These are phyloP conservation scores for Acropternis orthonyx DNA, from an alignment of 2,797 vertebrate species.

Conservation along the genomic window DNA sequence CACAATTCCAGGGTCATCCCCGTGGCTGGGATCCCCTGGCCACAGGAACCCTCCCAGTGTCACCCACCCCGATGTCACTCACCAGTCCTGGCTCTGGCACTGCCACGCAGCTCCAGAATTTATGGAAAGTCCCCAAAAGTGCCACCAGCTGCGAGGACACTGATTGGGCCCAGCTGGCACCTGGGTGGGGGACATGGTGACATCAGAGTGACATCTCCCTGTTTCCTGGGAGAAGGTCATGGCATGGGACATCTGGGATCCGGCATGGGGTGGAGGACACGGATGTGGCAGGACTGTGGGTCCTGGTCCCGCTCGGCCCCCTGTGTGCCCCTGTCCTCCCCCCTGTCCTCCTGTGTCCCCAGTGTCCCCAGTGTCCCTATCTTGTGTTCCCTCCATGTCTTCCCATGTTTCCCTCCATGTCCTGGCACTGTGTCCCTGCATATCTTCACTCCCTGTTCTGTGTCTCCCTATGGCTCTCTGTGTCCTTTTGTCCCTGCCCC, in stretches of 20 bases:
- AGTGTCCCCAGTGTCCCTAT: background rate
- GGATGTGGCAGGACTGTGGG: background rate
- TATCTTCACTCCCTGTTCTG: no score
- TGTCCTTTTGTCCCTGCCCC: no score
- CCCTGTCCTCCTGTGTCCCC: background rate
- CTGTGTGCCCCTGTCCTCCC: background rate
- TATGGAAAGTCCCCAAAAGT: background rate
- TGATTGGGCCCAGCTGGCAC: background rate
- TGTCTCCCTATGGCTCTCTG: no score
- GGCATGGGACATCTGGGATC: background rate
- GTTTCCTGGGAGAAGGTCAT: background rate
- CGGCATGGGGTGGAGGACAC: background rate
- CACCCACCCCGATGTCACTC: background rate
- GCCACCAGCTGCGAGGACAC: background rate
- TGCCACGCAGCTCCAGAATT: background rate
- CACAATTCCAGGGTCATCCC: background rate
- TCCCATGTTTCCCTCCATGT: background rate
- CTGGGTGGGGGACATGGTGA: background rate
- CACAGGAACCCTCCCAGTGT: background rate
- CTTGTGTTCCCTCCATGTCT: background rate
- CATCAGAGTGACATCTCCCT: background rate
- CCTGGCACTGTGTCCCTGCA: background rate
- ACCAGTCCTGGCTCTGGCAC: background rate
- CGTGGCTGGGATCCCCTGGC: background rate
- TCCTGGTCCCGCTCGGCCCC: background rate